A percentile compares a stretch with the other conserved stretches of the same genome.
phyloP scores from a whole-genome alignment of 2,113 vertebrate species.

The Macquaria ambigua region DNA sequence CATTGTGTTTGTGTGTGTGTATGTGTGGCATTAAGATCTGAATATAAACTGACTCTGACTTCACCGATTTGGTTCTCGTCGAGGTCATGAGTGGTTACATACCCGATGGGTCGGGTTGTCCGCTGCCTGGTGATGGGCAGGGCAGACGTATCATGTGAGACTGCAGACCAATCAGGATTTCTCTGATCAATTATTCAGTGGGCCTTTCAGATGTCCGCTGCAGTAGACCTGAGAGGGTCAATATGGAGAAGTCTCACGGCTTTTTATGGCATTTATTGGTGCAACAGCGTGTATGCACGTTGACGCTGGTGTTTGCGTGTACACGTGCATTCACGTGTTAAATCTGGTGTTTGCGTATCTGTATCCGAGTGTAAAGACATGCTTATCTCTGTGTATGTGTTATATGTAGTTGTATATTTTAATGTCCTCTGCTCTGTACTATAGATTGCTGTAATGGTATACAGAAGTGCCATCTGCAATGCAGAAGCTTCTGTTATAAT shows the following conservation, averaged over 20 bases:
- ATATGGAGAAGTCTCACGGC: slow-evolving; percentile 11
- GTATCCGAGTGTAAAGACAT: slow-evolving; percentile 14
- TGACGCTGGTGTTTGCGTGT: background rate
- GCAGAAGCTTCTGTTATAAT: slow-evolving; percentile 75
- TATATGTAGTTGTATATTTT: slow-evolving; percentile 8
- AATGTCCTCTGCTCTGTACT: slow-evolving; percentile 34
- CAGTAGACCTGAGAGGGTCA: slow-evolving; percentile 51
- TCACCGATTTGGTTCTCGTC: slow-evolving; percentile 22
- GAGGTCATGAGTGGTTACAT: slow-evolving; percentile 43
- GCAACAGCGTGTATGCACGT: background rate
- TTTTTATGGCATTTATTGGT: slow-evolving; percentile 34
- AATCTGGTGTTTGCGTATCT: slow-evolving; percentile 11
- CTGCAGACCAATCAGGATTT: slow-evolving; percentile 60
- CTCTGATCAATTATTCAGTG: slow-evolving; percentile 79
- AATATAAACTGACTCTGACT: slow-evolving; percentile 31
- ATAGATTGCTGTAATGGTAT: slow-evolving; percentile 70
- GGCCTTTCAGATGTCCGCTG: slow-evolving; percentile 68
- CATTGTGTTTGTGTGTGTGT: background rate
- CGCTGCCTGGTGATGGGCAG: slow-evolving; percentile 44
- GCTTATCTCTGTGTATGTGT: background rate
- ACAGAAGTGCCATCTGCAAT: slow-evolving; percentile 76
- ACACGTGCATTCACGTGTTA: background rate
- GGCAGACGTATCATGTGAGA: slow-evolving; percentile 63
- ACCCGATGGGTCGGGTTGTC: slow-evolving; percentile 29
- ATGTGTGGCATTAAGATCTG: background rate